Evolutionary conservation across 2,888 invertebrate genomes (phyloP).

Genomic region (Muscina levida): DNA sequence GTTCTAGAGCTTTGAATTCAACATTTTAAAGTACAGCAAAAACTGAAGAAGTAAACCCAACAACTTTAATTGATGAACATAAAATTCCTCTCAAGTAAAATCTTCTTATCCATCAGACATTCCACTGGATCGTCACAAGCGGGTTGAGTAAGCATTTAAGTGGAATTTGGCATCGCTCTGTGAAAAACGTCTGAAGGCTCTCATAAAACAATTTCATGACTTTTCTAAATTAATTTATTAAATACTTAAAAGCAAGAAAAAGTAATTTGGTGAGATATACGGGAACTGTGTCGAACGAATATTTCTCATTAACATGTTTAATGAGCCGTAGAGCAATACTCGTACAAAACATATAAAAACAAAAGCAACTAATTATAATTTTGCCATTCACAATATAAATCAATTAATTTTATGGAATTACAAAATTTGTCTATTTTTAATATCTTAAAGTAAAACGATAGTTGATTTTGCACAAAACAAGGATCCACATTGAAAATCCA

Average conservation of each 20-base stretch:
- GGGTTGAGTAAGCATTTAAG: background rate
- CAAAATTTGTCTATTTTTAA: too few relatives aligned
- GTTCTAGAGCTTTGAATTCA: conserved; percentile 39
- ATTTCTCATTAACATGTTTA: background rate
- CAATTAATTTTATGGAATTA: too few relatives aligned
- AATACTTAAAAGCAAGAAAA: background rate
- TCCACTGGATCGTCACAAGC: background rate
- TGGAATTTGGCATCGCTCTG: conserved; percentile 1
- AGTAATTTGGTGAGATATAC: background rate
- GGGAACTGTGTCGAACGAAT: background rate
- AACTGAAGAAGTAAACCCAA: conserved; percentile 5
- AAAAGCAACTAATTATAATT: too few relatives aligned
- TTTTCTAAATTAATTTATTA: conserved; percentile 7
- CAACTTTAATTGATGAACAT: conserved; percentile 55
- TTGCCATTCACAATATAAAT: too few relatives aligned
- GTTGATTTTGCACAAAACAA: too few relatives aligned
- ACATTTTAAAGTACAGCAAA: conserved; percentile 15
- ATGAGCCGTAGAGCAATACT: background rate
- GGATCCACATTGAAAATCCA: too few relatives aligned
- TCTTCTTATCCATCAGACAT: conserved; percentile 41
- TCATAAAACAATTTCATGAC: conserved; percentile 11
- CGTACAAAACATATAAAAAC: too few relatives aligned
- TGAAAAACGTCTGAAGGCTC: background rate
- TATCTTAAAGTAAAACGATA: too few relatives aligned
- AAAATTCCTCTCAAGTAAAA: conserved; percentile 39